Evolutionary conservation across 2,888 invertebrate genomes (phyloP).

Genomic region (Eueremaeus valkanovi): DNA sequence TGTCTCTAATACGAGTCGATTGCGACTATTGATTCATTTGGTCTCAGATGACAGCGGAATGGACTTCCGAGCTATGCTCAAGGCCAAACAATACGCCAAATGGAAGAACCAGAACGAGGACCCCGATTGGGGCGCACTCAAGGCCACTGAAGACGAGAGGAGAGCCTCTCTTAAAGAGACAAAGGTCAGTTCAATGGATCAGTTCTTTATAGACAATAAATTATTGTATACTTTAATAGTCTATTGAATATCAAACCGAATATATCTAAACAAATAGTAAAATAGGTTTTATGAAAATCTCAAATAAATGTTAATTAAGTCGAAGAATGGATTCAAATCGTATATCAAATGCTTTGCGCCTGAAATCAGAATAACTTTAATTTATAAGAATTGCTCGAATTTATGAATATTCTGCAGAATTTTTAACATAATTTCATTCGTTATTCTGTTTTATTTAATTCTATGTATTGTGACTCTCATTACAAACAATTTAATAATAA

Average conservation of each 20-base stretch:
- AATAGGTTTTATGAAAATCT: too few relatives aligned
- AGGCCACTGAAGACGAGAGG: conserved; percentile 66
- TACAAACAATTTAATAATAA: too few relatives aligned
- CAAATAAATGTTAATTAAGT: too few relatives aligned
- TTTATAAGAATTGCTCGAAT: background rate
- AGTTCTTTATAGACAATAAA: too few relatives aligned
- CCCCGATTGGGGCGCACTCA: conserved; percentile 87
- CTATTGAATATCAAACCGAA: too few relatives aligned
- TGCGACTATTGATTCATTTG: conserved; percentile 33
- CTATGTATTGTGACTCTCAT: too few relatives aligned
- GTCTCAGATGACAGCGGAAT: conserved; percentile 80
- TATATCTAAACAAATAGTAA: too few relatives aligned
- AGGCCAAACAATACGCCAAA: conserved; percentile 88
- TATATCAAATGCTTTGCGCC: background rate
- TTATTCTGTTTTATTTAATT: too few relatives aligned
- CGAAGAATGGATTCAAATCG: conserved; percentile 14
- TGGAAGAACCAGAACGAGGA: conserved; percentile 88
- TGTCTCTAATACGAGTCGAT: too few relatives aligned
- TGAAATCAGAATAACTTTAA: background rate
- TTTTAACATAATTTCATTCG: too few relatives aligned
- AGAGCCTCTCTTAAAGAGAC: conserved; percentile 47
- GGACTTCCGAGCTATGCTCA: conserved; percentile 98
- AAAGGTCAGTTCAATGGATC: too few relatives aligned
- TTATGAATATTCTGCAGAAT: background rate
- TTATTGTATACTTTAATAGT: background rate